Evolutionary conservation across 1,140 invertebrate species (phyloP).

Genomic region (Hetaerina americana): DNA sequence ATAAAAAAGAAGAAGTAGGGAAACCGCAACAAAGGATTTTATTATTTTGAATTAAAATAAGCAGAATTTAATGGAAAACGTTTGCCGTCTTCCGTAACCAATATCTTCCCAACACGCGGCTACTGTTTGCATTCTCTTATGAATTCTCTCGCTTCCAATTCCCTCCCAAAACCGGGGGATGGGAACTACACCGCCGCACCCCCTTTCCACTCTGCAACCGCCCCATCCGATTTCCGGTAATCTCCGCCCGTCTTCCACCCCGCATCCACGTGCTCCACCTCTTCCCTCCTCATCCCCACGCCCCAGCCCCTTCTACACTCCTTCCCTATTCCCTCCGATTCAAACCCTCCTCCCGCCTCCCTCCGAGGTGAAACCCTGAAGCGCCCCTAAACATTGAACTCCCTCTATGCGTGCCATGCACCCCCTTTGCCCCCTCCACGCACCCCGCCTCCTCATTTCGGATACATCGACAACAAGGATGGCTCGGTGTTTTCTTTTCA

Average conservation of each 20-base stretch:
- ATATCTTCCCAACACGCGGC: neutral
- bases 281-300: neutral
- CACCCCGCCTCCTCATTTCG: neutral
- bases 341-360: too few species aligned
- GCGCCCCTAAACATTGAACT: too few species aligned
- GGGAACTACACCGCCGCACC: too few species aligned
- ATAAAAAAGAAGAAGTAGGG: too few species aligned
- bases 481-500: neutral
- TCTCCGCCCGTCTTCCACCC: neutral
- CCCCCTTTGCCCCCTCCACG: neutral
- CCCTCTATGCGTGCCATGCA: too few species aligned
- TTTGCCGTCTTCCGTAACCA: neutral
- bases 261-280: too few species aligned
- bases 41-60: constrained; percentile 1
- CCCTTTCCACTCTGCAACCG: too few species aligned
- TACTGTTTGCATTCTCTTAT: neutral
- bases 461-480: neutral
- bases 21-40: neutral
- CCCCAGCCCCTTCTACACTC: neutral
- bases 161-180: too few species aligned
- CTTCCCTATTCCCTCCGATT: too few species aligned
- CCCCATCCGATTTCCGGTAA: neutral
- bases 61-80: neutral
- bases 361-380: too few species aligned
- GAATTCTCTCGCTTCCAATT: neutral